These are phyloP conservation scores for Zaprionus ornatus DNA, from an alignment of 1,140 invertebrate genomes.

Conservation along the genomic window DNA sequence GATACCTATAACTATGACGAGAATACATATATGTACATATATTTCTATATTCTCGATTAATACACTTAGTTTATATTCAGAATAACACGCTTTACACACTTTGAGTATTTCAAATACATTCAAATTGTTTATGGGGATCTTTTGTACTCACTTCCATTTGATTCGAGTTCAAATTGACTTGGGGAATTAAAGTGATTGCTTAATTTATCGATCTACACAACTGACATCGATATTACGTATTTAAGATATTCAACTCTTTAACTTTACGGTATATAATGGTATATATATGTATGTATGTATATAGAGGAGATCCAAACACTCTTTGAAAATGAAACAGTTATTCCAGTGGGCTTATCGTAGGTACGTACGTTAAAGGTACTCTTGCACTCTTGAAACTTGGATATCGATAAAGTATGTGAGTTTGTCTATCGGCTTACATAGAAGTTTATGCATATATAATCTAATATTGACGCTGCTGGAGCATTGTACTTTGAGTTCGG, in stretches of 20 bases:
- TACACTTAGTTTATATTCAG: conserved; percentile 59
- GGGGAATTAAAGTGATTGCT: conserved; percentile 35
- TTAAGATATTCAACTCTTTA: conserved; percentile 1
- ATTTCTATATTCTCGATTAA: not conserved
- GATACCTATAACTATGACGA: not conserved
- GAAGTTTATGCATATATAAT: conserved; percentile 9
- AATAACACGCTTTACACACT: conserved; percentile 68
- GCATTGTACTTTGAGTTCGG: conserved; percentile 68
- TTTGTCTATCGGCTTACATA: conserved; percentile 8
- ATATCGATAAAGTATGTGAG: conserved; percentile 31
- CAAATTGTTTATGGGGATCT: conserved; percentile 5
- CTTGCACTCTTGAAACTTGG: conserved; percentile 41
- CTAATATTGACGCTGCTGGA: conserved; percentile 49
- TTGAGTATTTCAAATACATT: conserved; percentile 46
- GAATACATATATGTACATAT: not conserved
- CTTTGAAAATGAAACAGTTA: conserved; percentile 24
- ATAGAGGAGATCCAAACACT: conserved; percentile 1
- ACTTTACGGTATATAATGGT: not conserved
- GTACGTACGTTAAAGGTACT: conserved; percentile 56
- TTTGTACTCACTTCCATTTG: conserved; percentile 36
- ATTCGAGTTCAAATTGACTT: conserved; percentile 56
- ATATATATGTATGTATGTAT: conserved; percentile 5
- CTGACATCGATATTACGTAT: conserved; percentile 38
- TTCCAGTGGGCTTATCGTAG: conserved; percentile 15
- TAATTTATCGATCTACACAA: conserved; percentile 24